Conservation (phyloP, 1,140 invertebrate genomes). For the Holcopasites calliopsidis region DNA sequence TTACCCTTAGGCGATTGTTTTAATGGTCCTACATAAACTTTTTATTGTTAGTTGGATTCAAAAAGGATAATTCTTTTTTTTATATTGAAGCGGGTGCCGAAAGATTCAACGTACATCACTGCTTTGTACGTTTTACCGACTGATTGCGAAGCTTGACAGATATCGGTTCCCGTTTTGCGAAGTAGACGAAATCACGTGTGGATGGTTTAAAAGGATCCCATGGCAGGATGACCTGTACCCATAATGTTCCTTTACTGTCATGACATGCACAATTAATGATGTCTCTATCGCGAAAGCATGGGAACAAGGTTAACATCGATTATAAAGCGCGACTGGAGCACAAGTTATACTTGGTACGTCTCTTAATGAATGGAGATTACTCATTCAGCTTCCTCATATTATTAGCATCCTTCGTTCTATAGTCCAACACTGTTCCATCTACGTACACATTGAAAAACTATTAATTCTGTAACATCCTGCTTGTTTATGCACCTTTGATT, state of each 20-base stretch:
- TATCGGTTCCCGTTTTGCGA: not conserved
- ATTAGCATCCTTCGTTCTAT: not conserved
- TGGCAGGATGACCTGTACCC: conserved; percentile 28
- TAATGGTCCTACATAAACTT: too few relatives aligned
- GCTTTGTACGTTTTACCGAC: not conserved
- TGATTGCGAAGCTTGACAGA: conserved; percentile 28
- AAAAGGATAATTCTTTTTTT: too few relatives aligned
- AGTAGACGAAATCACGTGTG: conserved; percentile 16
- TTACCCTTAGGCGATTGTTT: too few relatives aligned
- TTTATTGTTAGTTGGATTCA: too few relatives aligned
- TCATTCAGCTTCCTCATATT: not conserved
- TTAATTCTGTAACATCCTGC: not conserved
- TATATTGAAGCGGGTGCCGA: too few relatives aligned
- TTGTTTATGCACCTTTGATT: not conserved
- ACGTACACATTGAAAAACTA: not conserved
- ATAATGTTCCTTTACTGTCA: conserved; percentile 60
- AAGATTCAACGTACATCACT: conserved; percentile 21
- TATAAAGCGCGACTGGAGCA: conserved; percentile 85
- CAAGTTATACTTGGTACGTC: conserved; percentile 84
- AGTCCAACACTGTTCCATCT: too few relatives aligned
- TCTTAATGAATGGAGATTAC: conserved; percentile 42
- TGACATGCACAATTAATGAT: conserved; percentile 72
- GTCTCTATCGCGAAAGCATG: conserved; percentile 72
- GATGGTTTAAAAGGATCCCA: not conserved
- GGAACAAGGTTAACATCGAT: conserved; percentile 78